These are phyloP conservation scores for Diceros bicornis DNA, from an alignment of 2,797 vertebrate species.

Conservation along the genomic window DNA sequence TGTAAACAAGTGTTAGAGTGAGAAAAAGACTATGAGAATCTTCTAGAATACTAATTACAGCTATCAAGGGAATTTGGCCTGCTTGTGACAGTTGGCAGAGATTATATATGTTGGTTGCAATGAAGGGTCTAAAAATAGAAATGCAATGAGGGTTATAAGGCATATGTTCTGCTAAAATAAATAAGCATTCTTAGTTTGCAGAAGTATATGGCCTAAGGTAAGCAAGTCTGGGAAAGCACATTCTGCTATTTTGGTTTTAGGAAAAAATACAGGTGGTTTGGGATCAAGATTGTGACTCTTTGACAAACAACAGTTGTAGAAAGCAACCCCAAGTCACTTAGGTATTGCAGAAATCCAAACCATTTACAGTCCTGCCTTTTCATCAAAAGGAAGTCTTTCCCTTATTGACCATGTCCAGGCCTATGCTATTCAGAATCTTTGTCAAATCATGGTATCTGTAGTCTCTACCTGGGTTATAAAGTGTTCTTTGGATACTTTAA, in stretches of 20 bases:
- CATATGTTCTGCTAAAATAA: conserved; percentile 24
- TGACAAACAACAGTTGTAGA: neutral
- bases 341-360: neutral
- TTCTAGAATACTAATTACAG: neutral
- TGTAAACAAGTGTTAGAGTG: neutral
- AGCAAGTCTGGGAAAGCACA: neutral
- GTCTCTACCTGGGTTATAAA: neutral
- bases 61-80: neutral
- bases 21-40: neutral
- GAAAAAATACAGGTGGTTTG: neutral
- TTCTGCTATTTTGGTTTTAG: conserved; percentile 1
- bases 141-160: neutral
- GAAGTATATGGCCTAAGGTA: neutral
- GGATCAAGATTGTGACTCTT: neutral
- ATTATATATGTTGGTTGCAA: conserved; percentile 15
- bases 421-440: neutral
- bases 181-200: neutral
- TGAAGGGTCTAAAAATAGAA: conserved; percentile 31
- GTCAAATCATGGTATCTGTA: neutral
- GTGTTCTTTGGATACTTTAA: neutral
- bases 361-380: neutral
- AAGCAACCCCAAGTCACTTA: neutral
- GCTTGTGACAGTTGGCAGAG: neutral
- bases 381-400: neutral
- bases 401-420: fast-evolving